These are phyloP conservation scores for Engystomops pustulosus DNA, from an alignment of 2,113 vertebrate genomes.

Conservation along the genomic window DNA sequence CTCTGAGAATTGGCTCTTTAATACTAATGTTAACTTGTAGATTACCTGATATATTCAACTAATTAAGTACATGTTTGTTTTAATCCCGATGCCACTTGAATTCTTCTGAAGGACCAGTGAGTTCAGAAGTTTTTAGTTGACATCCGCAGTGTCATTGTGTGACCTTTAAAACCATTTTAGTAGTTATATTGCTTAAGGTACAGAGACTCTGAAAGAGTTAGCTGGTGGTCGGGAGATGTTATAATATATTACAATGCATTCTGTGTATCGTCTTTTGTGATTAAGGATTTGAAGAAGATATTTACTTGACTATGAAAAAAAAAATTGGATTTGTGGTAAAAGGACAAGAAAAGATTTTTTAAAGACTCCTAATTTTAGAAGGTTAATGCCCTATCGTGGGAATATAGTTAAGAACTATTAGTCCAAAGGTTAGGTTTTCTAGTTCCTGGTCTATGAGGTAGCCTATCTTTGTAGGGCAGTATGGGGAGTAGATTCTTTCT, in stretches of 20 bases:
- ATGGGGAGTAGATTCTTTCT: background rate
- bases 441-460: background rate
- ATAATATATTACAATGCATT: background rate
- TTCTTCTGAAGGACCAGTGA: conserved; percentile 61
- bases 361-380: background rate
- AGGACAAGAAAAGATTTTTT: background rate
- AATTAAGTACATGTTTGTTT: conserved; percentile 75
- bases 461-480: background rate
- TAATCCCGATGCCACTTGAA: conserved; percentile 64
- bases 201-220: background rate
- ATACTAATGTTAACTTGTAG: conserved; percentile 76
- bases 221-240: background rate
- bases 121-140: conserved; percentile 62
- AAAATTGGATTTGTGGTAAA: background rate
- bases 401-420: background rate
- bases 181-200: conserved; percentile 40
- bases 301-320: background rate
- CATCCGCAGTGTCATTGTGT: conserved; percentile 64
- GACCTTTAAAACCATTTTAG: conserved; percentile 62
- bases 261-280: background rate
- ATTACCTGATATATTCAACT: conserved; percentile 76
- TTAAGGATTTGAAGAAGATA: background rate
- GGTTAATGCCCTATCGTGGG: background rate
- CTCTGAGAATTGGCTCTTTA: conserved; percentile 70
- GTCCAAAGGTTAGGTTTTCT: background rate